Evolutionary conservation across 2,113 vertebrate species (phyloP), one percentile per base, ranked within the genome.

Genomic region (Cephalopterus ornatus): DNA sequence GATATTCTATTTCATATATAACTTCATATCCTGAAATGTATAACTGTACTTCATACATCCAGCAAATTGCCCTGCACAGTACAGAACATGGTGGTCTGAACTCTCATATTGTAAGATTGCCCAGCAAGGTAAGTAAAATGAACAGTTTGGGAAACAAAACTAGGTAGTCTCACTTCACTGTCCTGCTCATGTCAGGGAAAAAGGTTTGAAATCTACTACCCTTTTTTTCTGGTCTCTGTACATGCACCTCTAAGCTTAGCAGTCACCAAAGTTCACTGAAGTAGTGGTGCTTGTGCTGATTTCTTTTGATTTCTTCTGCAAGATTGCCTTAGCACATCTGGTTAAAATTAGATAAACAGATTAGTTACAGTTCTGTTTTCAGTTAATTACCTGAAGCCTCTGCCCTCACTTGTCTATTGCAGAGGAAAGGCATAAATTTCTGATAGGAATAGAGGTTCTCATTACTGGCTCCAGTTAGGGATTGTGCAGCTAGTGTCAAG

Each of bases 251-350:
- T 65, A 10, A 41, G 37, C 67, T 83, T 49, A 89, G 47, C 0
- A 6, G 53, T 89, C n/a, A 28, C 62, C 53, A 58, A 84, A 92
- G 42, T 85, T 96, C 68, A 58, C 55, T n/a, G 66, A 88, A 67
- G 92, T 41, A 49, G 77, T 52, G 75, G 42, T 93, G 78, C 52
- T 93, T 91, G 53, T 55, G 33, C 71, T 75, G 85, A 94, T 96
- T 97, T 92, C 47, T 94, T 96, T 37, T 95, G 91, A 95, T 89
- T 95, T 35, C 15, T 96, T 97, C 71, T 91, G 50, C 91, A 81
- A 96, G 94, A 94, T 97, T 94, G 96, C 93, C 67, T 95, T 93
- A 95, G 66, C 83, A 95, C 97, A 96, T 93, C 85, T 97, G 94
- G 65, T 79, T 87, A 88, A 96, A 96, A 95, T 98, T 97, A 97